phyloP scores from a whole-genome alignment of 2,113 vertebrate genomes.

The Xenus cinereus region DNA sequence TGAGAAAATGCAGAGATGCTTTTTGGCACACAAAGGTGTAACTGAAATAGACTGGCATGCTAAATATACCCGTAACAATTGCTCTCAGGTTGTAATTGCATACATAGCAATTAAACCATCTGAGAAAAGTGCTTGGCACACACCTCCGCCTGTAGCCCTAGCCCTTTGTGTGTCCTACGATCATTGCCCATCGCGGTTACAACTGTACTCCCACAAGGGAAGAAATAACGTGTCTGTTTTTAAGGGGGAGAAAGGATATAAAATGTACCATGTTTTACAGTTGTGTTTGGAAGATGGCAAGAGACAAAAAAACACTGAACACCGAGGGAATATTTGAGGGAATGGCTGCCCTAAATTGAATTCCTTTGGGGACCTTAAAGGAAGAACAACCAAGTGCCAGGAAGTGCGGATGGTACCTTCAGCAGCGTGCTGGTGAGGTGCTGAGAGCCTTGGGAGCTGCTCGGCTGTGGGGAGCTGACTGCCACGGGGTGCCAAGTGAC shows the following conservation, averaged over 20 bases:
- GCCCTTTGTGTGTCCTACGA: rapidly evolving
- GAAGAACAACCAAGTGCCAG: background rate
- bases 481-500: rapidly evolving
- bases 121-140: background rate
- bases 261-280: background rate
- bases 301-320: background rate
- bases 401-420: rapidly evolving
- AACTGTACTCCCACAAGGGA: background rate
- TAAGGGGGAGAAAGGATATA: background rate
- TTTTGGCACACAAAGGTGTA: background rate
- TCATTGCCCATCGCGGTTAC: rapidly evolving
- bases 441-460: background rate
- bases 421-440: rapidly evolving
- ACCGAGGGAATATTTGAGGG: background rate
- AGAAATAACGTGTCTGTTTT: background rate
- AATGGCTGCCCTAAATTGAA: background rate
- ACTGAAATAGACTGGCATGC: background rate
- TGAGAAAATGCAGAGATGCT: background rate
- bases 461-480: background rate
- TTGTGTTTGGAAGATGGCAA: background rate
- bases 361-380: background rate
- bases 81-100: background rate
- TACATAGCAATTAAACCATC: background rate
- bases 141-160: background rate
- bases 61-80: background rate